Evolutionary conservation across 2,113 vertebrate species (phyloP), one percentile per base, ranked within the genome.

Genomic region (Catharus bicknelli): DNA sequence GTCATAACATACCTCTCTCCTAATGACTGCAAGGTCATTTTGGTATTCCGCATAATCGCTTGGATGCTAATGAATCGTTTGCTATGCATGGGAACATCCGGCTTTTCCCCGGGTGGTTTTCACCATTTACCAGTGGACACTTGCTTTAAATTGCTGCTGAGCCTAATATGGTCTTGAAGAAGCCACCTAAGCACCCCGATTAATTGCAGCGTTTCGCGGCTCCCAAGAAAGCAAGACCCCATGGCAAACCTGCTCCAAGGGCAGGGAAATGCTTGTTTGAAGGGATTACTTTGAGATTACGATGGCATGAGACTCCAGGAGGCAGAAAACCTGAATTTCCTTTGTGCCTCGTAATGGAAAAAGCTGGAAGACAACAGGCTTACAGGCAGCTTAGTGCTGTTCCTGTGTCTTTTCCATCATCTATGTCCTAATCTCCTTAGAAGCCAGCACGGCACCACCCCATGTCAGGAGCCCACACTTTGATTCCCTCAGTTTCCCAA

Each of bases 11-110:
- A 97, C 96, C 93, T 95, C 80, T 94, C 91, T 88, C 89, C 95
- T 97, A 97, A 97, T 95, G 96, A 97, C 90, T 95, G 91, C 96
- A 95, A 98, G 97, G 96, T 97, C 96, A 94, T 93, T 96, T 95
- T 70, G 86, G 78, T 69, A 83, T 93, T 86, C 95, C 6, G 54
- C 7, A 6, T 93, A 91, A 96, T 88, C 86, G 96, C 95, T 59
- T 7, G 73, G 94, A 97, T 96, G 97, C 93, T 97, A 97, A 98
- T 97, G 96, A 98, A 90, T 9, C 29, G 42, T 95, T 95, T 97
- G 94, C 96, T 96, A 97, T 97, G 96, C 97, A 95, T 7, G 58
- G 96, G 82, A 93, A 89, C 82, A 82, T 73, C 94, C 80, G 23
- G 50, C 34, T 92, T 96, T 96, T 94, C 97, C 96, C 97, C 29